These are phyloP conservation scores for Drosophila pseudoobscura DNA, from an alignment of 1,140 invertebrate species.

Conservation along the genomic window DNA sequence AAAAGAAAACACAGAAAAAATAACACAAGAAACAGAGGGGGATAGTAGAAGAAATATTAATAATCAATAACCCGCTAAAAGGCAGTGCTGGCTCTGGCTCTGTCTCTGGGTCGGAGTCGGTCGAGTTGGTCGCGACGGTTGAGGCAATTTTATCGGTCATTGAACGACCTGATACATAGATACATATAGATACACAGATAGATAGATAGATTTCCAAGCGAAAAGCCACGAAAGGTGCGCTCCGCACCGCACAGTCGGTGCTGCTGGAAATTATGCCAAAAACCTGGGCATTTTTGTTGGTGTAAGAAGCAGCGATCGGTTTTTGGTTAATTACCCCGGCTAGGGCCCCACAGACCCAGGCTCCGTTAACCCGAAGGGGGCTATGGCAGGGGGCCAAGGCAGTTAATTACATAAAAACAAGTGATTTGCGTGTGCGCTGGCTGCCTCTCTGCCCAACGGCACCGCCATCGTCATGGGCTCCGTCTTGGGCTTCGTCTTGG, in stretches of 20 bases:
- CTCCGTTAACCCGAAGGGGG: conserved; percentile 52
- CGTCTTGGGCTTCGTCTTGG: background rate
- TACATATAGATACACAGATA: conserved; percentile 1
- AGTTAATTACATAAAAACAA: conserved; percentile 77
- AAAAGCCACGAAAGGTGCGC: conserved; percentile 13
- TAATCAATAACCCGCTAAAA: conserved; percentile 80
- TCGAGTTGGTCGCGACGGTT: conserved; percentile 50
- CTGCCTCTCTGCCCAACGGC: conserved; percentile 49
- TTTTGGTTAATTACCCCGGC: conserved; percentile 69
- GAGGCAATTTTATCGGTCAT: conserved; percentile 78
- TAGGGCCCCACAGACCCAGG: conserved; percentile 48
- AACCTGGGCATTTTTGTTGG: conserved; percentile 20
- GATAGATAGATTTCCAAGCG: conserved; percentile 25
- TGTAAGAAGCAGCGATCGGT: conserved; percentile 71
- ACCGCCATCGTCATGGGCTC: conserved; percentile 9
- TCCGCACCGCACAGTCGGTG: background rate
- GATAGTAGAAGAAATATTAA: conserved; percentile 61
- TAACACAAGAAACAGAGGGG: conserved; percentile 12
- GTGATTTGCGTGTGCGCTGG: conserved; percentile 69
- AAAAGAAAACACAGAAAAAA: conserved; percentile 13
- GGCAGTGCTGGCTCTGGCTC: conserved; percentile 26
- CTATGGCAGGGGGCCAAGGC: conserved; percentile 25
- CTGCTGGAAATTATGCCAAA: conserved; percentile 45
- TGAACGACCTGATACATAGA: conserved; percentile 58
- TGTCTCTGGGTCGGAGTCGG: conserved; percentile 16